Percentiles rank a stretch among this genome's conserved stretches.
Evolutionary conservation across 64 coral and sea anemone genomes (phyloP).

Genomic region (Exaiptasia diaphana): DNA sequence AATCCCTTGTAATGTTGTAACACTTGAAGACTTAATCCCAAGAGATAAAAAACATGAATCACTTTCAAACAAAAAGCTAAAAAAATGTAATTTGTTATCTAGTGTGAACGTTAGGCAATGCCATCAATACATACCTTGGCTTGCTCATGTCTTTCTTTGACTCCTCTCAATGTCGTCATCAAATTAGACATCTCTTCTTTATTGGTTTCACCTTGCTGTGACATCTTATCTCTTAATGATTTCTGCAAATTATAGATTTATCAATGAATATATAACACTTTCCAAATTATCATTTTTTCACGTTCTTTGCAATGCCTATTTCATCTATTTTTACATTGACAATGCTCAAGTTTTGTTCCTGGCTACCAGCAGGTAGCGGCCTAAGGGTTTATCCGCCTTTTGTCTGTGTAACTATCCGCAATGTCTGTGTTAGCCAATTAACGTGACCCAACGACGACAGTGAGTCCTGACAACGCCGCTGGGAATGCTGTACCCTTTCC

Average conservation of each 20-base stretch:
- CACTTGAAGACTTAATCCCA: too few species aligned
- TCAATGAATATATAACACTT: not conserved
- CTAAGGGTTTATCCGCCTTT: too few species aligned
- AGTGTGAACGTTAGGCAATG: not conserved
- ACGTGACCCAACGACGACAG: too few species aligned
- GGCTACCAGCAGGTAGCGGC: not conserved
- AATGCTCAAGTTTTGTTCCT: not conserved
- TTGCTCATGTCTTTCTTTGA: constrained; percentile 77
- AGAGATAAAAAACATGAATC: too few species aligned
- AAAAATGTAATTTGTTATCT: not conserved
- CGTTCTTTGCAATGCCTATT: too few species aligned
- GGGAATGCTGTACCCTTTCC: too few species aligned
- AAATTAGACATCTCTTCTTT: constrained; percentile 70
- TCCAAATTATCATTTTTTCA: too few species aligned
- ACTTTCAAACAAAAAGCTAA: too few species aligned
- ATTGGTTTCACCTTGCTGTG: constrained; percentile 37
- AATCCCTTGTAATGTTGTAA: too few species aligned
- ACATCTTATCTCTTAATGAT: constrained; percentile 4
- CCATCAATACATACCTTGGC: constrained; percentile 49
- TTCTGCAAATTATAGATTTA: not conserved
- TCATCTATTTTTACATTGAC: not conserved
- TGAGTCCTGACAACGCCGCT: too few species aligned
- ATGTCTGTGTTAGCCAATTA: too few species aligned
- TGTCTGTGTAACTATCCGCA: too few species aligned
- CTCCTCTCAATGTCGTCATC: constrained; percentile 58